Conservation (phyloP, 2,797 vertebrate species). For the Hemitrygon akajei region DNA sequence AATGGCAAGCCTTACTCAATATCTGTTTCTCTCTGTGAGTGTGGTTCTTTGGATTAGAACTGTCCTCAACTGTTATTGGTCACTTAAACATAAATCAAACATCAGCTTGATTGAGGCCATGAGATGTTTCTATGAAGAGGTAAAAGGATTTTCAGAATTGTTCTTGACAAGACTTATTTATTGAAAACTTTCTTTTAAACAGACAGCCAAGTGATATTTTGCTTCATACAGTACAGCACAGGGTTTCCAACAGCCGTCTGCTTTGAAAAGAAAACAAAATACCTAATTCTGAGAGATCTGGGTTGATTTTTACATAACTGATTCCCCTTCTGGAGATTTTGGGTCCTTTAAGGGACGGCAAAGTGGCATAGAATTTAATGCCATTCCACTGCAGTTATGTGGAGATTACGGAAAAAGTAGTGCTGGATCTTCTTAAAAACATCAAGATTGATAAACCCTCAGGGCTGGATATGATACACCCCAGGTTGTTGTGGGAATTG, state of each 20-base stretch:
- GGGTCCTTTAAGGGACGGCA: no score
- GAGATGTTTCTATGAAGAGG: not conserved
- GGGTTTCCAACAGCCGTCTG: not conserved
- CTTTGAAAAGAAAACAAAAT: no score
- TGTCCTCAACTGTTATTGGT: not conserved
- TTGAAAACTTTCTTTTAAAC: not conserved
- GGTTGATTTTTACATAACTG: not conserved
- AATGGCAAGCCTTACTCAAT: not conserved
- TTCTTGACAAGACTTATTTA: not conserved
- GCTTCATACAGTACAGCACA: not conserved
- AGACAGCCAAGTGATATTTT: no score
- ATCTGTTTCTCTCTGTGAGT: not conserved
- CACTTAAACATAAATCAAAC: not conserved
- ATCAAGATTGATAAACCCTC: no score
- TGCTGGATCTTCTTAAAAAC: no score
- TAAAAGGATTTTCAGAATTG: not conserved
- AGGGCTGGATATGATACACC: no score
- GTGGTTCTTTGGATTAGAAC: not conserved
- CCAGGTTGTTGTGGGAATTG: no score
- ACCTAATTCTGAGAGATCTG: not conserved
- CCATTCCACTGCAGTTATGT: no score
- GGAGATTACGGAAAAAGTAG: no score
- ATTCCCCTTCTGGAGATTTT: not conserved
- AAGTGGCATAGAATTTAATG: no score
- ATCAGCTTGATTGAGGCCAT: not conserved